Evolutionary conservation across 2,888 invertebrate genomes (phyloP).

Genomic region (Leptinotarsa haldemani): DNA sequence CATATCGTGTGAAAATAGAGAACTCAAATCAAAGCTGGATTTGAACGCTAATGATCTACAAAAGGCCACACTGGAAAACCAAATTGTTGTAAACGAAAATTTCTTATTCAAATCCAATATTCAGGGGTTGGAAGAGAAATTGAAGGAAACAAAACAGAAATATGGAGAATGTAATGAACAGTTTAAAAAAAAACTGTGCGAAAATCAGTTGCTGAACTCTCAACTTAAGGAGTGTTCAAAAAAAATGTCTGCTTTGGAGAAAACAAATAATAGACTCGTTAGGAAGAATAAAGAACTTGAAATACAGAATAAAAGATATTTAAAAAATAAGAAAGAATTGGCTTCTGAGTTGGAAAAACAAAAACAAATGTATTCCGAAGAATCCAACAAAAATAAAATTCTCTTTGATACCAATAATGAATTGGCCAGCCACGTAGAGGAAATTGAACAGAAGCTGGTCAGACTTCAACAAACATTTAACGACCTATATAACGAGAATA

Average conservation of each 20-base stretch:
- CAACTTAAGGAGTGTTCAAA: neutral
- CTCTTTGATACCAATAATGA: neutral
- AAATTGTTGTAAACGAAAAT: neutral
- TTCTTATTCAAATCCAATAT: neutral
- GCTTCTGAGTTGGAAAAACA: neutral
- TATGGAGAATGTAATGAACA: neutral
- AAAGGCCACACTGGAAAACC: neutral
- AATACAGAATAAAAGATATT: neutral
- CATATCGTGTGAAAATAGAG: neutral
- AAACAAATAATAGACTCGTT: neutral
- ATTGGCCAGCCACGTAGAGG: neutral
- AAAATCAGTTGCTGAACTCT: neutral
- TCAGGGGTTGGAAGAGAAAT: neutral
- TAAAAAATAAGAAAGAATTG: neutral
- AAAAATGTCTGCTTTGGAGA: neutral
- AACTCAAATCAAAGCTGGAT: neutral
- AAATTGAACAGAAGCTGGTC: neutral
- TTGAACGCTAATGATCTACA: no score
- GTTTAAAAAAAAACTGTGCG: neutral
- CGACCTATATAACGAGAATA: neutral
- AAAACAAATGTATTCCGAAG: neutral
- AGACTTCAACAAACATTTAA: neutral
- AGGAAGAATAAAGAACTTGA: neutral
- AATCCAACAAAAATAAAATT: neutral
- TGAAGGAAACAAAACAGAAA: neutral